Percentiles rank a stretch among this genome's conserved stretches.
These are phyloP conservation scores for Ornithoptera priamus DNA, from an alignment of 2,888 invertebrate species.

Conservation along the genomic window DNA sequence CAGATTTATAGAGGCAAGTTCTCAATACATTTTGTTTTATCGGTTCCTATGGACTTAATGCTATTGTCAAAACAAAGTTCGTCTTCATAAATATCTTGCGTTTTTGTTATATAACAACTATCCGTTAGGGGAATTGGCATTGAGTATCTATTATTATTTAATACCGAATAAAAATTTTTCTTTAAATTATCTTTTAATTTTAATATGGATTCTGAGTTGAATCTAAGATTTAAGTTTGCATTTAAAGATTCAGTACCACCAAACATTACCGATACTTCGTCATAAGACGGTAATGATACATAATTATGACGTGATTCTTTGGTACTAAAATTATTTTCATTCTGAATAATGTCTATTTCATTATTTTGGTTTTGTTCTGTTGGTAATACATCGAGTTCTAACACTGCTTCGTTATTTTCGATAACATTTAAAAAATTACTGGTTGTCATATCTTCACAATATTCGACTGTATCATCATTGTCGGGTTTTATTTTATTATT, in stretches of 20 bases:
- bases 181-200: neutral
- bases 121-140: neutral
- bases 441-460: neutral
- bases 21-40: neutral
- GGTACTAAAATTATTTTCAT: neutral
- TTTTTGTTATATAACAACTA: neutral
- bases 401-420: conserved; percentile 2
- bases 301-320: neutral
- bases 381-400: neutral
- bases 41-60: neutral
- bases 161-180: neutral
- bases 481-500: neutral
- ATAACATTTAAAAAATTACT: neutral
- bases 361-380: neutral
- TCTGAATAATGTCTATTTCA: neutral
- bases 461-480: neutral
- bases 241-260: neutral
- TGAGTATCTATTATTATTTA: neutral
- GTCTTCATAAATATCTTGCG: neutral
- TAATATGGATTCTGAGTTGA: neutral
- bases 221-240: neutral
- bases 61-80: neutral
- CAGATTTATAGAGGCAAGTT: neutral
- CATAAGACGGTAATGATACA: neutral
- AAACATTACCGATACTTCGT: neutral